These are phyloP conservation scores for Amazona vittata DNA, from an alignment of 2,113 vertebrate species.

Conservation along the genomic window DNA sequence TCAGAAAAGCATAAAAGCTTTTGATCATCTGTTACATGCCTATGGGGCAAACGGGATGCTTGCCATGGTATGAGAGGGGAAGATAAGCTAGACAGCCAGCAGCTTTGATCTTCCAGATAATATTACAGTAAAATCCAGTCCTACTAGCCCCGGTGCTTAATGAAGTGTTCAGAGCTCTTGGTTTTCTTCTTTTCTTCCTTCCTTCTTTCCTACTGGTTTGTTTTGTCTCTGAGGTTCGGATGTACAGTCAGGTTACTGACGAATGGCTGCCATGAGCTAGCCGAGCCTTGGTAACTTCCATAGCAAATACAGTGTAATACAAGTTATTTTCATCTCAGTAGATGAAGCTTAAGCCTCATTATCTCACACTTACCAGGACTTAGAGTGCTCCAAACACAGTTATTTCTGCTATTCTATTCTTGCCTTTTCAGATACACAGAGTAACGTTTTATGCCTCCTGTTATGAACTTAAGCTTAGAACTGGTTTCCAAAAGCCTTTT, in stretches of 20 bases:
- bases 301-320: neutral
- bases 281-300: neutral
- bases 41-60: neutral
- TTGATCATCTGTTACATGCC: neutral
- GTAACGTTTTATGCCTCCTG: neutral
- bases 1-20: neutral
- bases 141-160: neutral
- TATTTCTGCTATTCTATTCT: neutral
- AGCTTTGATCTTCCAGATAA: slow-evolving; percentile 1
- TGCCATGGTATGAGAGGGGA: neutral
- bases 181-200: neutral
- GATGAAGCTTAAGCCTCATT: slow-evolving; percentile 17
- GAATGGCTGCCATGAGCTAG: neutral
- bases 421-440: neutral
- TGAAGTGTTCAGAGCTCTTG: neutral
- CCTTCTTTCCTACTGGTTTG: neutral
- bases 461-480: neutral
- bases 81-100: neutral
- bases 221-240: neutral
- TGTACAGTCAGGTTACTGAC: neutral
- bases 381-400: neutral
- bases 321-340: neutral
- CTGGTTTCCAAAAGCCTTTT: neutral
- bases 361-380: neutral
- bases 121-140: neutral